Evolutionary conservation across 2,113 vertebrate genomes (phyloP).

Genomic region (Planiliza haematocheilus): DNA sequence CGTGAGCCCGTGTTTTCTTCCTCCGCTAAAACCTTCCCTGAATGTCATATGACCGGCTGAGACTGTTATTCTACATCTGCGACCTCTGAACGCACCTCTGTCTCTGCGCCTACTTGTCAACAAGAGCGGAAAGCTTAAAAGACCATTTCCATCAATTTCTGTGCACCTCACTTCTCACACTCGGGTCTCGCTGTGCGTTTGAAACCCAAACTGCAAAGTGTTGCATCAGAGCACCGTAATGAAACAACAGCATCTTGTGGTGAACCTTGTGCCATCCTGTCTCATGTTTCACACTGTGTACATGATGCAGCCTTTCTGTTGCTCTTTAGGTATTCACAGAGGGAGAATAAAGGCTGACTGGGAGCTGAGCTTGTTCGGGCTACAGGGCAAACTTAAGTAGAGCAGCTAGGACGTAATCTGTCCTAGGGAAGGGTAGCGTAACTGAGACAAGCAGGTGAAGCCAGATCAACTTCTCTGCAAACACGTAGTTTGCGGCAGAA

Average conservation of each 20-base stretch:
- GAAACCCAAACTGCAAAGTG: conserved; percentile 28
- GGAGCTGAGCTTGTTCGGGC: background rate
- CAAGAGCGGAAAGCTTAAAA: conserved; percentile 16
- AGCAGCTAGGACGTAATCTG: too few relatives aligned
- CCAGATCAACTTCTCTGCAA: too few relatives aligned
- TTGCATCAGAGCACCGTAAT: conserved; percentile 51
- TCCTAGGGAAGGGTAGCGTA: too few relatives aligned
- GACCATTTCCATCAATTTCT: background rate
- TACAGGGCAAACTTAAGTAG: too few relatives aligned
- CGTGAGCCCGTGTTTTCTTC: conserved; percentile 47
- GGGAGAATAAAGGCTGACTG: background rate
- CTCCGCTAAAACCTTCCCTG: conserved; percentile 35
- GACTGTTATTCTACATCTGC: conserved; percentile 43
- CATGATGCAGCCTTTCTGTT: background rate
- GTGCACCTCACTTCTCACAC: background rate
- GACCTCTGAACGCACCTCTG: conserved; percentile 7
- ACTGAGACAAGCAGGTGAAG: too few relatives aligned
- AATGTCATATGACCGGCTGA: conserved; percentile 53
- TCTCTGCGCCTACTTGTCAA: conserved; percentile 10
- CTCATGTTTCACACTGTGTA: conserved; percentile 36
- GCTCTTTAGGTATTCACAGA: background rate
- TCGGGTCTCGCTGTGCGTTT: background rate
- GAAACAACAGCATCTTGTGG: conserved; percentile 55
- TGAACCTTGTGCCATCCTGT: conserved; percentile 29
- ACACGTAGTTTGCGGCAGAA: too few relatives aligned